phyloP scores from a whole-genome alignment of 2,797 vertebrate species.

The Vireo griseus region DNA sequence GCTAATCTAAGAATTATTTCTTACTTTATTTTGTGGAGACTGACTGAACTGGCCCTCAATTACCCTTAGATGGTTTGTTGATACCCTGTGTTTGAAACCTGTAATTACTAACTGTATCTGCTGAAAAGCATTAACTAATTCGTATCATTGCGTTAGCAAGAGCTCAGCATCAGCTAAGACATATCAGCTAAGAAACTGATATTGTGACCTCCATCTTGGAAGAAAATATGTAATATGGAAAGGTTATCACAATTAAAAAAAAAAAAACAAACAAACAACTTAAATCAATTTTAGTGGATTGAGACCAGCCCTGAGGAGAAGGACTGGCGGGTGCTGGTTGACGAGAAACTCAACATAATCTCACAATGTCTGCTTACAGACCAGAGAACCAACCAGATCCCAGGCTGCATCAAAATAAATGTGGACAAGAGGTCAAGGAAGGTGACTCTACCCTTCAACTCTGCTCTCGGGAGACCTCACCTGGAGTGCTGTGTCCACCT shows the following conservation, averaged over 20 bases:
- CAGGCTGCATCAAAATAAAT: background rate
- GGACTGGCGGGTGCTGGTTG: background rate
- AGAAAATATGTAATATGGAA: background rate
- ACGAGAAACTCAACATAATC: background rate
- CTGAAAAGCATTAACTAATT: background rate
- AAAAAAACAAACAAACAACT: background rate
- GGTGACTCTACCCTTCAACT: background rate
- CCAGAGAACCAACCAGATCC: background rate
- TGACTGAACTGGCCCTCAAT: background rate
- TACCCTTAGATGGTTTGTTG: background rate
- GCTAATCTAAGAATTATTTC: background rate
- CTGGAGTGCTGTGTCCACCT: too few species aligned
- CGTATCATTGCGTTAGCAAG: background rate
- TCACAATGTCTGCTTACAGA: background rate
- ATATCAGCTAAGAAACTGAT: background rate
- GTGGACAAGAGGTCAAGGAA: too few species aligned
- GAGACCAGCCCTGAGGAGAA: background rate
- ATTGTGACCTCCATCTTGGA: background rate
- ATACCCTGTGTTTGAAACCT: background rate
- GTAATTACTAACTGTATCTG: background rate
- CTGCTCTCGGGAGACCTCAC: background rate
- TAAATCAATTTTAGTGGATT: background rate
- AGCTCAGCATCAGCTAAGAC: background rate
- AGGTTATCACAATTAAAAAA: background rate
- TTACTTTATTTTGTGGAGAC: background rate